Conservation (phyloP, 2,888 invertebrate species). For the Drosophila melanosoma region DNA sequence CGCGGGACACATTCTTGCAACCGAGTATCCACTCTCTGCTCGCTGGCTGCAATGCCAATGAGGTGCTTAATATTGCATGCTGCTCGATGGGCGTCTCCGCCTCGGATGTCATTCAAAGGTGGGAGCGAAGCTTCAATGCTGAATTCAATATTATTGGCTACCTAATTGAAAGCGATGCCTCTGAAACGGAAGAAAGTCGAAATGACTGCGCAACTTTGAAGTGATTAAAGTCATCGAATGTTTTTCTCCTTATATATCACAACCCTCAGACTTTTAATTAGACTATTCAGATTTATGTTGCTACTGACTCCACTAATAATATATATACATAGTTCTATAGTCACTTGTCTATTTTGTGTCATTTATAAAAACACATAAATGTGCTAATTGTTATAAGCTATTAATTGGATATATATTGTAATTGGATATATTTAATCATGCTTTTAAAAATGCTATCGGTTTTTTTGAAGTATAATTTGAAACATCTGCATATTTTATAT, state of each 20-base stretch:
- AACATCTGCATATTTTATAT: not conserved
- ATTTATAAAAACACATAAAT: not conserved
- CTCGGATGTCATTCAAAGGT: slow-evolving; percentile 41
- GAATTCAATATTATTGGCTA: slow-evolving; percentile 62
- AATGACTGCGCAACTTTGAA: not conserved
- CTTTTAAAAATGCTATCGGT: too few relatives aligned
- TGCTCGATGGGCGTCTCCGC: slow-evolving; percentile 46
- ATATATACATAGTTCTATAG: not conserved
- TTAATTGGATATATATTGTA: not conserved
- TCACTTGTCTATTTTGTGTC: not conserved
- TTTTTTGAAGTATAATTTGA: not conserved
- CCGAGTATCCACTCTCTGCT: slow-evolving; percentile 50
- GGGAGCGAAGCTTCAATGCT: slow-evolving; percentile 62
- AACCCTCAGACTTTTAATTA: not conserved
- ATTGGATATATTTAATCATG: too few relatives aligned
- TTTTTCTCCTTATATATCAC: too few relatives aligned
- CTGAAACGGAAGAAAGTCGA: slow-evolving; percentile 10
- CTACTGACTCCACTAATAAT: not conserved
- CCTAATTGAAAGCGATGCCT: slow-evolving; percentile 45
- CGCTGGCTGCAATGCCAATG: slow-evolving; percentile 69
- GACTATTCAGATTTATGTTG: not conserved
- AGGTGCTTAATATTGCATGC: slow-evolving; percentile 53
- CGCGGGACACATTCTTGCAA: slow-evolving; percentile 30
- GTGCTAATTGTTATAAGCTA: too few relatives aligned
- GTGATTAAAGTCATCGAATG: not conserved